phyloP scores from a whole-genome alignment of 2,113 vertebrate species.

The Lucifuga dentata region DNA sequence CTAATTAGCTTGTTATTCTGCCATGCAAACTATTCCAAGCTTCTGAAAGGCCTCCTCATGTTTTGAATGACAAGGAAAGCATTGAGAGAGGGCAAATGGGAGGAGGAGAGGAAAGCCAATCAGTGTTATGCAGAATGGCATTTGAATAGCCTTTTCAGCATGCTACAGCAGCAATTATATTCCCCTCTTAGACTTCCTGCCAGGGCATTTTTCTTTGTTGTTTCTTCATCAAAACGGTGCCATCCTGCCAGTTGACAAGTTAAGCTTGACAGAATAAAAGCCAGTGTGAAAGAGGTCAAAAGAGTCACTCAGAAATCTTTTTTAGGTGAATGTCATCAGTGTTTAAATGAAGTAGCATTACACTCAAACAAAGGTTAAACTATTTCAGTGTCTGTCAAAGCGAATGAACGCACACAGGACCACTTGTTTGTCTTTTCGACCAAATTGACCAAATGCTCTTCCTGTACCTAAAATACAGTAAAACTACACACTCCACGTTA shows the following conservation, averaged over 20 bases:
- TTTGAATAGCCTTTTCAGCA: constrained; percentile 84
- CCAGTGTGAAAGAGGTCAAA: constrained; percentile 55
- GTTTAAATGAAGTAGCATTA: constrained; percentile 17
- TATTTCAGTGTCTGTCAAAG: constrained; percentile 22
- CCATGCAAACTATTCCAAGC: constrained; percentile 82
- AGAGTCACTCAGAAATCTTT: constrained; percentile 31
- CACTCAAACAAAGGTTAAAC: constrained; percentile 20
- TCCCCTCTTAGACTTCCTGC: constrained; percentile 75
- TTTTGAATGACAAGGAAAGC: constrained; percentile 79
- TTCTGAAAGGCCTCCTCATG: constrained; percentile 79
- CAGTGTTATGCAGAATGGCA: constrained; percentile 77
- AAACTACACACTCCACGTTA: too few relatives aligned
- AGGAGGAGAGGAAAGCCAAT: constrained; percentile 73
- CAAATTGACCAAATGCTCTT: background rate
- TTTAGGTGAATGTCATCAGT: constrained; percentile 31
- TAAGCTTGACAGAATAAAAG: constrained; percentile 69
- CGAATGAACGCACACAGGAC: constrained; percentile 3
- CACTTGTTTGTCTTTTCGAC: background rate
- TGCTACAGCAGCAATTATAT: constrained; percentile 81
- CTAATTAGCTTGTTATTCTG: constrained; percentile 86
- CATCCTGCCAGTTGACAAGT: constrained; percentile 76
- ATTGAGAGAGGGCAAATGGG: constrained; percentile 72
- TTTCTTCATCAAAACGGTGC: constrained; percentile 69
- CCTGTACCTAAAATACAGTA: background rate
- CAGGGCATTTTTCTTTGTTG: constrained; percentile 73